These are phyloP conservation scores for Uropetala carovei DNA, from an alignment of 2,888 invertebrate genomes.

Conservation along the genomic window DNA sequence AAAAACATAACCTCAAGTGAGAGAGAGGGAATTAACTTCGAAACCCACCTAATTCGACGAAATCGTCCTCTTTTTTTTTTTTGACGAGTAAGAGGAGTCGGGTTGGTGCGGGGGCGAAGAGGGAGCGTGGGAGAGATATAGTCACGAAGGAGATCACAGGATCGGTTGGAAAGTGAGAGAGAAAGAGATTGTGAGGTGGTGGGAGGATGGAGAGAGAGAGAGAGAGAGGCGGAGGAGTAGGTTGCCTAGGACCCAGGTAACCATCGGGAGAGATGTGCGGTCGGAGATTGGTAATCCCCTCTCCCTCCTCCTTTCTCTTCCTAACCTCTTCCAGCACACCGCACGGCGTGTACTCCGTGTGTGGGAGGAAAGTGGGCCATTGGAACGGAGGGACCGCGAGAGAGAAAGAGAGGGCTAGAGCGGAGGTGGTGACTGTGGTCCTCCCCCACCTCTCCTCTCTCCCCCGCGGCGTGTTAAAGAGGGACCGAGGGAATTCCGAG, in stretches of 20 bases:
- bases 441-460: background rate
- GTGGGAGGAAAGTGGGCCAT: slow-evolving; percentile 27
- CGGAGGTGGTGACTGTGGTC: background rate
- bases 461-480: no score
- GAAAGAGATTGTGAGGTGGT: background rate
- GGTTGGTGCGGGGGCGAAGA: slow-evolving; percentile 72
- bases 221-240: no score
- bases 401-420: background rate
- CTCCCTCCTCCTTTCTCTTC: background rate
- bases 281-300: background rate
- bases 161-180: background rate
- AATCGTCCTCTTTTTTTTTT: no score
- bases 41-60: no score
- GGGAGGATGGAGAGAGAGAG: background rate
- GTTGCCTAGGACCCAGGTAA: slow-evolving; percentile 35
- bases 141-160: slow-evolving; percentile 2
- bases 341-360: no score
- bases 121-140: background rate
- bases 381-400: background rate
- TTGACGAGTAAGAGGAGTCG: no score
- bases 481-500: no score
- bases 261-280: background rate
- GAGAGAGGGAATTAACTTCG: no score
- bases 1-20: no score
- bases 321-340: no score